Evolutionary conservation across 2,888 invertebrate genomes (phyloP), one percentile per base, ranked within the genome.

Genomic region (Psylliodes chrysocephalus): DNA sequence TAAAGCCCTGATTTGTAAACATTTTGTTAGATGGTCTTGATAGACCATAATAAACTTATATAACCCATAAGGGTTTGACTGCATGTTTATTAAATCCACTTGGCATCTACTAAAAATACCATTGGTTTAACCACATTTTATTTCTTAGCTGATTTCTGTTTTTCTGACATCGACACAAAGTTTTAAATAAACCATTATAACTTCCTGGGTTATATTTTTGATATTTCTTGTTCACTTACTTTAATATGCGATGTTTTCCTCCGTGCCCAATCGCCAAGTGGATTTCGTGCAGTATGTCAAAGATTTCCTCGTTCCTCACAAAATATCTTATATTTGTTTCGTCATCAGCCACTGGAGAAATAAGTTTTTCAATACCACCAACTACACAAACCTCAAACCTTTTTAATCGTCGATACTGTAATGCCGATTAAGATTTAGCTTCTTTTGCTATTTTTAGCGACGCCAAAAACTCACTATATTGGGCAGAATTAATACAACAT

Each of bases 1-100:
- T 49, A 72, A 67, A 0, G 72, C 56, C 4, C 68, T 52, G 8
- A 75, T 54, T 8, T 64, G 28, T 1, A 71, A 59, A 66, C 73
- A 74, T 53, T 71, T 75, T 1, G 71, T 73, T 49, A 71, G 63
- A 66, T 73, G 71, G 30, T 65, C 61, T 28, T 65, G 56, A 42
- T 65, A 61, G 1, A 64, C 60, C 40, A 60, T 51, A 17, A 73
- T 69, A 42, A 69, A 71, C 52, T 68, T 71, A 33, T 66, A 73
- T 18, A 71, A 66, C 15, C 64, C 64, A 64, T 73, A 65, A 28
- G 46, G 33, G 6, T 71, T 42, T 8, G 69, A 68, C 38, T 28
- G 28, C 28, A 28, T 28, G 28, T 28, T 8, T 6, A 28, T 28
- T 28, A 28, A 8, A 8, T 28, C 28, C 28, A 28, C 28, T 28